These are phyloP conservation scores for Listronotus oregonensis DNA, from an alignment of 1,140 invertebrate genomes.

Conservation along the genomic window DNA sequence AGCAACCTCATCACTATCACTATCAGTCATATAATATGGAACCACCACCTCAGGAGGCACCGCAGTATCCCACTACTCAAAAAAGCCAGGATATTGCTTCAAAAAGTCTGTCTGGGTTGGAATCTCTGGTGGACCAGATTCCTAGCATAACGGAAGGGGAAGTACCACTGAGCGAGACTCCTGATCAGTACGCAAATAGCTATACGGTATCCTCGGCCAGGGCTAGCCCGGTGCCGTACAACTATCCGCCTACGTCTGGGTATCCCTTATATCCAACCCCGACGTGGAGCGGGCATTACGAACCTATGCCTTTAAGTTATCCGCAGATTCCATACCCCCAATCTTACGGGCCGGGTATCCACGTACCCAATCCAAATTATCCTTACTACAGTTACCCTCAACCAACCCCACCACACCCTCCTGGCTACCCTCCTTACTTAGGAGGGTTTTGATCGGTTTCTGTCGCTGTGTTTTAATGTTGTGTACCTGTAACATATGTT, in stretches of 20 bases:
- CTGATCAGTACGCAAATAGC: slow-evolving; percentile 51
- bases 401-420: slow-evolving; percentile 57
- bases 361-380: slow-evolving; percentile 63
- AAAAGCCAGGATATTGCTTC: slow-evolving; percentile 75
- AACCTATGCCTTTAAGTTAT: slow-evolving; percentile 53
- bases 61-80: slow-evolving; percentile 53
- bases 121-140: slow-evolving; percentile 89
- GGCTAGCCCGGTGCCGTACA: slow-evolving; percentile 52
- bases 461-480: slow-evolving; percentile 57
- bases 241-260: slow-evolving; percentile 50
- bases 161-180: slow-evolving; percentile 45
- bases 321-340: slow-evolving; percentile 55
- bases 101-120: slow-evolving; percentile 85
- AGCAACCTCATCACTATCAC: slow-evolving; percentile 47
- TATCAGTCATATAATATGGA: slow-evolving; percentile 52
- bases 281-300: slow-evolving; percentile 53
- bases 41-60: slow-evolving; percentile 32
- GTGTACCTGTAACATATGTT: slow-evolving; percentile 59
- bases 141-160: slow-evolving; percentile 80
- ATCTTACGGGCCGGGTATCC: slow-evolving; percentile 57
- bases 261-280: slow-evolving; percentile 55
- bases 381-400: slow-evolving; percentile 58
- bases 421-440: slow-evolving; percentile 59
- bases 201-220: slow-evolving; percentile 46
- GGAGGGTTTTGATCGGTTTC: slow-evolving; percentile 63